Evolutionary conservation across 2,888 invertebrate genomes (phyloP).

Genomic region (Eugnorisma glareosa): DNA sequence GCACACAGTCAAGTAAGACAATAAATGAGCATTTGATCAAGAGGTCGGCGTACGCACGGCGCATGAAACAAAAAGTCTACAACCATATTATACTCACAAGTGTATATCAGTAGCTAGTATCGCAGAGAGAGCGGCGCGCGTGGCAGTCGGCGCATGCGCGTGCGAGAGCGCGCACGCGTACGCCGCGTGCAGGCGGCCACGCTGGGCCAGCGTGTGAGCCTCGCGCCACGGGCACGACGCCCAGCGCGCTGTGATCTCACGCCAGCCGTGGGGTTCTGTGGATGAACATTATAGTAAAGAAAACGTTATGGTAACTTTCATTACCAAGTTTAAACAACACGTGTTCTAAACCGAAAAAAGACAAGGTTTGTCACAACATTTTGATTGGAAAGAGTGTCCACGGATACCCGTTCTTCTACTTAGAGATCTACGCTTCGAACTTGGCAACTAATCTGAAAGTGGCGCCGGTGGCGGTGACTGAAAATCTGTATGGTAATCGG

Average conservation of each 20-base stretch:
- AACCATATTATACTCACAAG: constrained; percentile 70
- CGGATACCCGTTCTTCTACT: neutral
- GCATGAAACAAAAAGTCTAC: neutral
- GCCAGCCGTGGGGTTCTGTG: constrained; percentile 74
- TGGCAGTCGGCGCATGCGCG: constrained; percentile 30
- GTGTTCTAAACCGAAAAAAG: neutral
- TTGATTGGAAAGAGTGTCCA: neutral
- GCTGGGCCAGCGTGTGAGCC: constrained; percentile 61
- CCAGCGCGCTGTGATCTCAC: constrained; percentile 67
- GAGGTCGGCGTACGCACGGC: too few relatives aligned
- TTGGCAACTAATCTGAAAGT: neutral
- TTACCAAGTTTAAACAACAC: neutral
- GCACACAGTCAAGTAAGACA: too few relatives aligned
- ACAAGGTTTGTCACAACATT: neutral
- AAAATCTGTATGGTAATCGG: too few relatives aligned
- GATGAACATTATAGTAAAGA: neutral
- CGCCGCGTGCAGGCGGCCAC: constrained; percentile 75
- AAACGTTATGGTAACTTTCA: neutral
- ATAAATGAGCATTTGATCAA: too few relatives aligned
- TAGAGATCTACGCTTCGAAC: neutral
- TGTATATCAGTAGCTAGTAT: constrained; percentile 69
- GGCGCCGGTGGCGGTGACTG: too few relatives aligned
- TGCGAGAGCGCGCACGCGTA: constrained; percentile 72
- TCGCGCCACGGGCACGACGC: constrained; percentile 69
- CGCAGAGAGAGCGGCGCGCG: constrained; percentile 60